Conservation (phyloP, 2,797 vertebrate genomes). For the Galagoides demidoff region DNA sequence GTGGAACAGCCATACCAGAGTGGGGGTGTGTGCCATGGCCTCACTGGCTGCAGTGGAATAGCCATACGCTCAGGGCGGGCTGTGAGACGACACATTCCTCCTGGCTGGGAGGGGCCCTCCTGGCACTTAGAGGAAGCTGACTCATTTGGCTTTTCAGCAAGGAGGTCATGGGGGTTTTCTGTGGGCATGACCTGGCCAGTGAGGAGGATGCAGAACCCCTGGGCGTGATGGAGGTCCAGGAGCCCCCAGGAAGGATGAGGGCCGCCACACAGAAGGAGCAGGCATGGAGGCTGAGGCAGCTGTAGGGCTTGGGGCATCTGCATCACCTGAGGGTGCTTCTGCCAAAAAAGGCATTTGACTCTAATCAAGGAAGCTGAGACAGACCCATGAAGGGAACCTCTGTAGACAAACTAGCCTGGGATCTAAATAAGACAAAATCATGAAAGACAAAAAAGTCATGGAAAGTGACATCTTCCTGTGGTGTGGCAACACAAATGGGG, state of each 20-base stretch:
- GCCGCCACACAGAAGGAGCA: not conserved
- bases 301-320: accelerated
- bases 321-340: not conserved
- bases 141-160: not conserved
- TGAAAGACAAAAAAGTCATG: not conserved
- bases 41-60: too few species aligned
- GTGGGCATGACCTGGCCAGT: not conserved
- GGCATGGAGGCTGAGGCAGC: not conserved
- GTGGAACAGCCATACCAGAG: too few species aligned
- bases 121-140: not conserved
- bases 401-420: not conserved
- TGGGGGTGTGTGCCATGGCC: accelerated
- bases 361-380: not conserved
- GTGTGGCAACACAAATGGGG: accelerated
- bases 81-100: accelerated
- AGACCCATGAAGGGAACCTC: too few species aligned
- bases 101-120: not conserved
- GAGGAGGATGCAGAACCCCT: too few species aligned
- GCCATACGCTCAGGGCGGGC: not conserved
- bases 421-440: not conserved
- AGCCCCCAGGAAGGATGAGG: not conserved
- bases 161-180: not conserved
- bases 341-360: not conserved
- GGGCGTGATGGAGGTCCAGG: too few species aligned
- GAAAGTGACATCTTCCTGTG: not conserved